Evolutionary conservation across 2,113 vertebrate genomes (phyloP), one percentile per base, ranked within the genome.

Genomic region (Holacanthus passer): DNA sequence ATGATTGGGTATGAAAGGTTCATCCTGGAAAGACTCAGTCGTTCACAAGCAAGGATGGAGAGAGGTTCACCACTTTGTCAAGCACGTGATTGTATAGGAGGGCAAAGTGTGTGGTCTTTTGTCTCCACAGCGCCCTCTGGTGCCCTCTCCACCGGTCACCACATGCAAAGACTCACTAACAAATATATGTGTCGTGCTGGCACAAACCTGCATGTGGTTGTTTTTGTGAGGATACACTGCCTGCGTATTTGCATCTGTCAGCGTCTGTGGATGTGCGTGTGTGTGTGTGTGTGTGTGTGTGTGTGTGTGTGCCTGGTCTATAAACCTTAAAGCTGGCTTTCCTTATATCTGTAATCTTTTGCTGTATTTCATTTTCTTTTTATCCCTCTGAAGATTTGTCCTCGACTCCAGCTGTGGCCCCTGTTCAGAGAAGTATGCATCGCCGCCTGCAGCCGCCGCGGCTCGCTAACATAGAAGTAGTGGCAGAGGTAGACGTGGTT

Each of bases 351-450:
- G 24, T 87, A 87, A 92, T 91, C 80, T 87, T 84, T 76, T 77
- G 75, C 81, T 88, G 77, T 91, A 80, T 89, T 92, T 85, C 64
- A 64, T 87, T 89, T 88, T 80, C 74, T 82, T 89, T 89, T 75
- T 74, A 82, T 89, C 79, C 88, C 62, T 80, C 87, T 79, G 84
- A 94, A 92, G 92, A 92, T 88, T 88, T 83, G 84, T 91, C 93
- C 70, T 56, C 29, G 75, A 90, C 90, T 86, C 87, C 93, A 90
- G 88, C 91, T 93, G 91, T 69, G 88, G 88, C 86, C 12, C 79
- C 89, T 75, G 79, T 84, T 88, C 90, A 91, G 84, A 91, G 80
- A 84, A 87, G 93, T 94, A 93, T 81, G 93, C 93, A 94, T 87
- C 37, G 17, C 39, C 35, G 68, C 82, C 78, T 67, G 71, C 72